Evolutionary conservation across 2,797 vertebrate genomes (phyloP), one percentile per base, ranked within the genome.

Genomic region (Phrynocephalus forsythii): DNA sequence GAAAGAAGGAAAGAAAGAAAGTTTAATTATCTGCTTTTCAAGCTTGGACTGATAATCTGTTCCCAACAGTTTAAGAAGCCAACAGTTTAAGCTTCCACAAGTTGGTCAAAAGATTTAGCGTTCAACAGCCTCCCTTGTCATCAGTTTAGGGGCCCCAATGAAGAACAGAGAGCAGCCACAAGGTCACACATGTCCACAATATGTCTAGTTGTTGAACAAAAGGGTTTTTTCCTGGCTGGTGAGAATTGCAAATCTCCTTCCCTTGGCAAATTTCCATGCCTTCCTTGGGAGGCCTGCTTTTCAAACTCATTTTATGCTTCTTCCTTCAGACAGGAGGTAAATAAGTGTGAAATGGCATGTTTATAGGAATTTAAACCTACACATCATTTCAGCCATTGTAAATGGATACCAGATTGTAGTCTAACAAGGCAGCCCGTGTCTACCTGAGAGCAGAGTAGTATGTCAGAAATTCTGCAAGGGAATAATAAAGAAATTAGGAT

Each of bases 21-120:
- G 60, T 77, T 94, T 83, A 85, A 28, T 71, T 48, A 24, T 44
- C 50, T 81, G 56, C 60, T n/a, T 50, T 56, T 24, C 78, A 52
- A 63, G 3, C 28, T 56, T 77, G 30, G 11, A 24, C 6, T 13
- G 68, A 7, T 77, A 77, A 63, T 48, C 48, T 78, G 10, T 0
- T 22, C 18, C 20, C 44, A 9, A 63, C 22, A 33, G 33, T 9
- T 73, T 86, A 86, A 81, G 26, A 48, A 86, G 28, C 63, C 56
- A 72, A 63, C 10, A 77, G 33, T 67, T 28, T 68, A 15, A 84
- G 16, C 10, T 28, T 63, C 38, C 44, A 16, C 48, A 80, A 7
- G 33, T 18, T 33, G 63, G 24, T 83, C 26, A 68, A 56, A 77
- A 52, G 30, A 38, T 52, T 67, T n/a, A 77, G 24, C 5, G 33